phyloP scores from a whole-genome alignment of 2,113 vertebrate species.

The Lepus europaeus region DNA sequence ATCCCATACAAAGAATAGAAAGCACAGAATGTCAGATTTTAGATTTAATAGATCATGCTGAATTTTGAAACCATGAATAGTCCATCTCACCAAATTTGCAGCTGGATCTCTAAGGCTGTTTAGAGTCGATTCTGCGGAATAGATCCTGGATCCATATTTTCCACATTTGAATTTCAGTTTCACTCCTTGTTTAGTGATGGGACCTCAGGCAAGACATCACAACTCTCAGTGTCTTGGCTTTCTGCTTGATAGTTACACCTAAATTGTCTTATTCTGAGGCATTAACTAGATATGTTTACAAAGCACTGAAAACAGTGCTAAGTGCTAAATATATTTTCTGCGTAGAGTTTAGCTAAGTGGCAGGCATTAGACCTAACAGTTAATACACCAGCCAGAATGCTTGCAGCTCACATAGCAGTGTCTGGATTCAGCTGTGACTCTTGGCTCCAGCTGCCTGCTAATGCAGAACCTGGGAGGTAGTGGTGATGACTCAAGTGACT shows the following conservation, averaged over 20 bases:
- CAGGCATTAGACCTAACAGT: too few species aligned
- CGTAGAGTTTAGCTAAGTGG: too few species aligned
- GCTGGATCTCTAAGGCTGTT: neutral
- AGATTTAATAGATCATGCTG: too few species aligned
- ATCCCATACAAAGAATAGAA: neutral
- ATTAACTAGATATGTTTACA: neutral
- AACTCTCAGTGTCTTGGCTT: neutral
- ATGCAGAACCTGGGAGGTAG: too few species aligned
- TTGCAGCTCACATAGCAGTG: too few species aligned
- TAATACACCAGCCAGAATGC: too few species aligned
- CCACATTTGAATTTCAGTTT: neutral
- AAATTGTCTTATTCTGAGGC: neutral
- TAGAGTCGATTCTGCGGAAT: neutral
- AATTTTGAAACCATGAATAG: neutral
- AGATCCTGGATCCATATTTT: neutral
- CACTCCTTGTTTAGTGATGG: neutral
- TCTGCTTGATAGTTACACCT: neutral
- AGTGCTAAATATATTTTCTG: neutral
- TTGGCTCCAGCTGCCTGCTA: too few species aligned
- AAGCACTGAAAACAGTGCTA: neutral
- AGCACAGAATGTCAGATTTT: neutral
- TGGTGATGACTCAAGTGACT: too few species aligned
- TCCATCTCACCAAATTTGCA: neutral
- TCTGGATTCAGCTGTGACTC: too few species aligned
- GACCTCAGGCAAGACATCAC: neutral